These are phyloP conservation scores for Ceuthmochares aereus DNA, from an alignment of 2,113 vertebrate species.

Conservation along the genomic window DNA sequence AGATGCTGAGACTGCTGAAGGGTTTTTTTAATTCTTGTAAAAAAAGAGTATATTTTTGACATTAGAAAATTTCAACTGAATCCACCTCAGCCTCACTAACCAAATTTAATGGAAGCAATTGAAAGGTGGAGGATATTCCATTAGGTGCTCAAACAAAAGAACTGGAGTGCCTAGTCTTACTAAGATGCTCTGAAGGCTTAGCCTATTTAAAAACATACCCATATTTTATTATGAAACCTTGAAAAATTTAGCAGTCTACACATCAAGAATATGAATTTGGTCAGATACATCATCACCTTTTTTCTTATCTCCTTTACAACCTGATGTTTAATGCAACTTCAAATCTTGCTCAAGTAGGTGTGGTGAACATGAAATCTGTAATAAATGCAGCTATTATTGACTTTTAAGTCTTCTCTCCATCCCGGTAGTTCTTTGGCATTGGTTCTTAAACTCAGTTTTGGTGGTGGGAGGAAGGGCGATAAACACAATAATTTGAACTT, in stretches of 20 bases:
- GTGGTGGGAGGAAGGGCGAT: background rate
- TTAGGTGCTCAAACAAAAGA: background rate
- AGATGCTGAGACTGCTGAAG: background rate
- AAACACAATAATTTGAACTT: background rate
- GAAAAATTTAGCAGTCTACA: background rate
- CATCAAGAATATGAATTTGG: background rate
- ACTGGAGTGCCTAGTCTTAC: background rate
- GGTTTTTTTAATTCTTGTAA: background rate
- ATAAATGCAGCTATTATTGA: background rate
- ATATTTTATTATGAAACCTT: background rate
- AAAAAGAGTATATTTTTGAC: background rate
- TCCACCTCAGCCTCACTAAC: background rate
- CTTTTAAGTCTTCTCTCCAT: background rate
- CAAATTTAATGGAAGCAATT: background rate
- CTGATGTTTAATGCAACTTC: background rate
- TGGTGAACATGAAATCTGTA: background rate
- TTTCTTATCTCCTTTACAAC: background rate
- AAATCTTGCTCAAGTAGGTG: background rate
- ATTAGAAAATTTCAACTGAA: background rate
- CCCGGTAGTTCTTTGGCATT: background rate
- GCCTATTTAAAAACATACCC: background rate
- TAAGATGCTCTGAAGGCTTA: background rate
- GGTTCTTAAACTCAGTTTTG: background rate
- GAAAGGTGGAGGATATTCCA: background rate
- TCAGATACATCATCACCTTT: background rate